phyloP scores from a whole-genome alignment of 2,888 invertebrate genomes.

The Apoda limacodes region DNA sequence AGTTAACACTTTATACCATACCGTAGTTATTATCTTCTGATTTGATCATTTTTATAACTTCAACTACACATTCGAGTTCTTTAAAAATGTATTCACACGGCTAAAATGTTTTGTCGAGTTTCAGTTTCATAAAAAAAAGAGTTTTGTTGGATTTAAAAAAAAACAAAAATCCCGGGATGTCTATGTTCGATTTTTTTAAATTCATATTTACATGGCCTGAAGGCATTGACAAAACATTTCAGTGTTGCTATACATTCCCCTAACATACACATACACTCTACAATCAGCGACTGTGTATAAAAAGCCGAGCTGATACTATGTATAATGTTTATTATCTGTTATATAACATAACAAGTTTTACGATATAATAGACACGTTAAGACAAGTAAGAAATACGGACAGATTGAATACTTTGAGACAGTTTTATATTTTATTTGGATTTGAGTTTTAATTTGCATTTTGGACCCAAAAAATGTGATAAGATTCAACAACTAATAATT shows the following conservation, averaged over 20 bases:
- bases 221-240: conserved; percentile 33
- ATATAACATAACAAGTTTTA: too few relatives aligned
- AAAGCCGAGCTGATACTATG: conserved; percentile 51
- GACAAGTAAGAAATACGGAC: too few relatives aligned
- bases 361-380: too few relatives aligned
- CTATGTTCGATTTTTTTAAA: conserved; percentile 16
- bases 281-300: conserved; percentile 54
- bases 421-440: too few relatives aligned
- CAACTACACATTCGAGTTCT: conserved; percentile 52
- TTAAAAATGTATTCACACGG: conserved; percentile 46
- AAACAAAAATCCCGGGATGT: too few relatives aligned
- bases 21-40: conserved; percentile 57
- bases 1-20: conserved; percentile 54
- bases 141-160: too few relatives aligned
- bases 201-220: conserved; percentile 9
- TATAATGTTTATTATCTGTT: conserved; percentile 35
- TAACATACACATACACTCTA: conserved; percentile 53
- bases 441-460: conserved; percentile 30
- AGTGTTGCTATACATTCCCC: conserved; percentile 43
- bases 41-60: too few relatives aligned
- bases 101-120: conserved; percentile 41
- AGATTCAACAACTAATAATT: conserved; percentile 1
- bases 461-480: conserved; percentile 19
- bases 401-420: too few relatives aligned
- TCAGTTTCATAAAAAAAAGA: too few relatives aligned